Percentiles rank a stretch among this genome's conserved stretches.
phyloP scores from a whole-genome alignment of 2,888 invertebrate species.

The Rhaphigaster nebulosa region DNA sequence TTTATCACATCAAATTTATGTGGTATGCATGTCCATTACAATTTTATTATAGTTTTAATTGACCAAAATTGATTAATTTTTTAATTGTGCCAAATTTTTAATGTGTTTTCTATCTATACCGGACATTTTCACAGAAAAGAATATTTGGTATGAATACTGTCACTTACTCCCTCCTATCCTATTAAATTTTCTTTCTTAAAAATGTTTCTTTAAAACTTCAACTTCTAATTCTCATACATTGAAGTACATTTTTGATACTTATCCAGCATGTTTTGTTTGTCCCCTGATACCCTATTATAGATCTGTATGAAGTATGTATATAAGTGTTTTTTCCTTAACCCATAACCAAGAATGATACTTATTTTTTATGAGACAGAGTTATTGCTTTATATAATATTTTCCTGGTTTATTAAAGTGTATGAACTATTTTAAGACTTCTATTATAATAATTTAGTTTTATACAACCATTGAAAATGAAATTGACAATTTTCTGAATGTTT shows the following conservation, averaged over 20 bases:
- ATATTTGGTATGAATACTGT: neutral
- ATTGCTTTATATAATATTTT: slow-evolving; percentile 35
- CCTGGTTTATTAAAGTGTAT: slow-evolving; percentile 27
- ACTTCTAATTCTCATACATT: neutral
- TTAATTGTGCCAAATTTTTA: neutral
- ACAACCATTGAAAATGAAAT: neutral
- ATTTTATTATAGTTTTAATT: neutral
- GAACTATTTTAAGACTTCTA: neutral
- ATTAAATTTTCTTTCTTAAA: neutral
- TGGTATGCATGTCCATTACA: neutral
- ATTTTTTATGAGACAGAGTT: neutral
- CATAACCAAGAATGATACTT: slow-evolving; percentile 7
- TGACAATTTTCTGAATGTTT: neutral
- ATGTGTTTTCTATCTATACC: neutral
- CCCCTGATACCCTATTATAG: slow-evolving; percentile 7
- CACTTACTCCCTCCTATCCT: neutral
- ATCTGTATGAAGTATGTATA: slow-evolving; percentile 25
- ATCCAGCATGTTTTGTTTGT: slow-evolving; percentile 23
- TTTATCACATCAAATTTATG: neutral
- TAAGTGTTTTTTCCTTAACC: neutral
- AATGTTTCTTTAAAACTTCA: neutral
- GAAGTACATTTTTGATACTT: neutral
- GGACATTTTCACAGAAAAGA: neutral
- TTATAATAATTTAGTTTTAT: neutral
- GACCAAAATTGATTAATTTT: neutral